Evolutionary conservation across 2,888 invertebrate genomes (phyloP).

Genomic region (Aspidapion aeneum): DNA sequence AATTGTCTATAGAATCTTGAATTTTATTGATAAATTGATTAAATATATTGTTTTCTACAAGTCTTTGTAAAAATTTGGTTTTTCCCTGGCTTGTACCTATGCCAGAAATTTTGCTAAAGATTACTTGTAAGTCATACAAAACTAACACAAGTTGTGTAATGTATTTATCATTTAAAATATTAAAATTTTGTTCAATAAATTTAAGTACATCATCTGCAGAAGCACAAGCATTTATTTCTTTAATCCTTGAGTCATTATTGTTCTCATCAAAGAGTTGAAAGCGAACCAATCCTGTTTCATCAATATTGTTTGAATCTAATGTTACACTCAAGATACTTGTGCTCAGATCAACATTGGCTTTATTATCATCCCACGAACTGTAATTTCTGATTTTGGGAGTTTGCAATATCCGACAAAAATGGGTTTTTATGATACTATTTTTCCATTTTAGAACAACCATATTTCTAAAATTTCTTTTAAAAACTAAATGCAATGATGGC

Average conservation of each 20-base stretch:
- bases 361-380: background rate
- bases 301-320: background rate
- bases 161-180: conserved; percentile 26
- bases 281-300: background rate
- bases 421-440: background rate
- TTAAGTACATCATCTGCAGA: conserved; percentile 45
- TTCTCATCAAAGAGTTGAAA: conserved; percentile 27
- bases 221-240: conserved; percentile 38
- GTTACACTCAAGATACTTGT: background rate
- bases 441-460: background rate
- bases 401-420: background rate
- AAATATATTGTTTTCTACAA: conserved; percentile 39
- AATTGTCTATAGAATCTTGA: conserved; percentile 34
- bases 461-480: background rate
- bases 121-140: conserved; percentile 44
- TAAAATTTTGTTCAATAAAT: conserved; percentile 36
- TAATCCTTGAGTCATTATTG: conserved; percentile 35
- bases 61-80: conserved; percentile 36
- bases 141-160: conserved; percentile 41
- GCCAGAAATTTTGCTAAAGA: conserved; percentile 37
- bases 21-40: conserved; percentile 36
- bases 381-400: background rate
- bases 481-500: background rate
- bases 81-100: conserved; percentile 16
- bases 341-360: background rate